These are phyloP conservation scores for Tachystola acroxantha DNA, from an alignment of 2,888 invertebrate species.

Conservation along the genomic window DNA sequence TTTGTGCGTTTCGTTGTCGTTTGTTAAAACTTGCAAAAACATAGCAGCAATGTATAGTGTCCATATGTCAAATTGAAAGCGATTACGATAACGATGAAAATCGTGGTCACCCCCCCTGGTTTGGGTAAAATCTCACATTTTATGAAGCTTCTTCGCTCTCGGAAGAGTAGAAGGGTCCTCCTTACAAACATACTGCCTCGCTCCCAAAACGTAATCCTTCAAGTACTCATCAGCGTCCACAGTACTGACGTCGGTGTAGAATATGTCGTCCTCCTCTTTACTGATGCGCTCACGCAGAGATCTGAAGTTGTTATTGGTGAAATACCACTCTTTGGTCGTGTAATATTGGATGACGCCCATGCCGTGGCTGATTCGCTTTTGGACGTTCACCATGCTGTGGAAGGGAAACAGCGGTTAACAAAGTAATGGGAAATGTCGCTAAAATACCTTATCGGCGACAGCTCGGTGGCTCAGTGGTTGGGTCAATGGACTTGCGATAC, in stretches of 20 bases:
- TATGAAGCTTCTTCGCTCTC: constrained; percentile 81
- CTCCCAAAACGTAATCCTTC: constrained; percentile 84
- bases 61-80: too few relatives aligned
- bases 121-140: constrained; percentile 72
- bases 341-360: constrained; percentile 86
- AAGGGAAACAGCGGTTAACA: constrained; percentile 9
- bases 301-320: constrained; percentile 79
- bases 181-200: constrained; percentile 88
- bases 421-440: too few relatives aligned
- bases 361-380: constrained; percentile 80
- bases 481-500: too few relatives aligned
- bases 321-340: constrained; percentile 89
- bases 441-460: too few relatives aligned
- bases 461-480: too few relatives aligned
- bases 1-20: too few relatives aligned
- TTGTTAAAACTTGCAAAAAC: too few relatives aligned
- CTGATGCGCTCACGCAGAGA: constrained; percentile 71
- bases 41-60: too few relatives aligned
- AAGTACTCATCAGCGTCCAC: constrained; percentile 48
- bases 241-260: constrained; percentile 69
- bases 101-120: too few relatives aligned
- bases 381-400: constrained; percentile 81
- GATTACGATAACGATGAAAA: too few relatives aligned
- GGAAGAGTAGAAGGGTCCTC: constrained; percentile 88
- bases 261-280: constrained; percentile 78